Evolutionary conservation across 1,140 invertebrate genomes (phyloP), one percentile per base, ranked within the genome.

Genomic region (Lucilia sericata): DNA sequence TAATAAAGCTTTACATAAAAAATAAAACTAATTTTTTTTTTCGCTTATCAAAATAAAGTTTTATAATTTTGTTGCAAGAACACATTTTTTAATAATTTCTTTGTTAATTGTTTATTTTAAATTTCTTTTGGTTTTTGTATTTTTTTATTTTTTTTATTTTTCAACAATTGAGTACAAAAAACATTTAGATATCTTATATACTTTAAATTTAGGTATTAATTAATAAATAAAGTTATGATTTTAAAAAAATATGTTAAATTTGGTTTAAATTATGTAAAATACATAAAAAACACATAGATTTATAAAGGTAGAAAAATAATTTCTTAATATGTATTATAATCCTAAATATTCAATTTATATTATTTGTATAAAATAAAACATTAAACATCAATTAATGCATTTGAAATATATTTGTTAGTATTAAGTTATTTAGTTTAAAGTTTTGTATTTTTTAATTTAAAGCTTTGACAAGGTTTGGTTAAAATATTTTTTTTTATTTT

Each of bases 301-400:
- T 80, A 80, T 36, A 80, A 80, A 80, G 42, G 42, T 80, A 80
- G 76, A 80, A 80, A 80, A 80, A 80, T 80, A 80, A 80, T 80
- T 80, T 55, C 51, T 55, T 51, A 80, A 47, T 80, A n/a, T 65
- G 25, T 30, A 42, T 42, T 42, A 9, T 80, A 80, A 80, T 80
- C 7, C 10, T 80, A 21, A 78, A 78, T 78, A 10, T 80, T 80
- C 3, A 13, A 25, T 80, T 80, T 80, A 21, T 19, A 21, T 70
- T 80, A 42, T 80, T 49, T 25, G 19, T 70, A 49, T 21, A 80
- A 49, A 80, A 80, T 49, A 80, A 80, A 80, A 80, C 76, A 80
- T 80, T 80, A 80, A 80, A 80, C 76, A 80, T 80, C 76, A 47
- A 51, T 49, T 80, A 80, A 80, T 80, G n/a, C 9, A 49, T 80